These are phyloP conservation scores for Polyploca ridens DNA, from an alignment of 2,888 invertebrate species.

Conservation along the genomic window DNA sequence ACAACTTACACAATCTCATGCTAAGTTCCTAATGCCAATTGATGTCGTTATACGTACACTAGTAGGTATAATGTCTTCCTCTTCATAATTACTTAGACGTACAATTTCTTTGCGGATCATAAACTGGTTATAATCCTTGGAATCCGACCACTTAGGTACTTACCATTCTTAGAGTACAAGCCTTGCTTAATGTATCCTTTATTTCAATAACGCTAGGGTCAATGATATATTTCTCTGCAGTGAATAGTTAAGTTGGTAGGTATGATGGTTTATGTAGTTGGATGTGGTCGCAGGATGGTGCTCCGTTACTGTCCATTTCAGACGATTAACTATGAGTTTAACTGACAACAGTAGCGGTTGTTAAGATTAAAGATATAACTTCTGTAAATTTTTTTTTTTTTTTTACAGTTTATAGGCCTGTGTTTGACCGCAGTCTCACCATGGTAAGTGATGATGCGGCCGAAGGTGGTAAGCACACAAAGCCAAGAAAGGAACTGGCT, in stretches of 20 bases:
- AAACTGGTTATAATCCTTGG: slow-evolving; percentile 48
- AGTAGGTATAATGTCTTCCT: background rate
- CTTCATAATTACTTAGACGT: slow-evolving; percentile 46
- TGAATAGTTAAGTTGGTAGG: slow-evolving; percentile 5
- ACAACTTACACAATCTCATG: too few species aligned
- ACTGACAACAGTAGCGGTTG: slow-evolving; percentile 56
- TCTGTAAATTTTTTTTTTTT: too few species aligned
- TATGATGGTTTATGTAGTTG: slow-evolving; percentile 34
- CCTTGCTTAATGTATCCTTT: slow-evolving; percentile 23
- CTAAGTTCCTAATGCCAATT: slow-evolving; percentile 24
- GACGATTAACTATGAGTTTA: slow-evolving; percentile 53
- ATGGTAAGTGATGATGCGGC: too few species aligned
- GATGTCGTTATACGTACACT: background rate
- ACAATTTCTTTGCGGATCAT: slow-evolving; percentile 52
- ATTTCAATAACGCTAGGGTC: slow-evolving; percentile 6
- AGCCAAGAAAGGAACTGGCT: too few species aligned
- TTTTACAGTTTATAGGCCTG: too few species aligned
- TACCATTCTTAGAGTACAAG: background rate
- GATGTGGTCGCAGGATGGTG: slow-evolving; percentile 51
- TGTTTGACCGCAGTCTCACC: too few species aligned
- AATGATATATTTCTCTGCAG: background rate
- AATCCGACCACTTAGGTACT: slow-evolving; percentile 19
- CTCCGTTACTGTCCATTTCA: slow-evolving; percentile 49
- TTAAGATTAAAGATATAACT: slow-evolving; percentile 27
- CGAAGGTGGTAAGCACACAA: too few species aligned